These are phyloP conservation scores for Liasis olivaceus DNA, from an alignment of 2,797 vertebrate species.

Conservation along the genomic window DNA sequence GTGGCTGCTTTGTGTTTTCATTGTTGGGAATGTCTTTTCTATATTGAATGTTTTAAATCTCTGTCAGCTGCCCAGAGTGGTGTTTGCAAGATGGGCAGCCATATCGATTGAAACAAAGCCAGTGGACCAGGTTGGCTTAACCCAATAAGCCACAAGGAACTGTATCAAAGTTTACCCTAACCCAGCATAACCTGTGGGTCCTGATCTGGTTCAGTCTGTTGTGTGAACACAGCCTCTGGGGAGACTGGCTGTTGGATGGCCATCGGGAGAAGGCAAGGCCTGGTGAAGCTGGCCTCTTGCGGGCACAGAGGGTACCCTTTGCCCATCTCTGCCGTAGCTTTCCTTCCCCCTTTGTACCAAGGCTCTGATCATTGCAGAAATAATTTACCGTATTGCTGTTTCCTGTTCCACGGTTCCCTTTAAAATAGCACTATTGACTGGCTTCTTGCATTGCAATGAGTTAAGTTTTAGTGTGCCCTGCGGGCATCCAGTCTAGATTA, in stretches of 20 bases:
- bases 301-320: neutral
- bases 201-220: neutral
- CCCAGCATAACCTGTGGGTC: neutral
- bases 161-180: neutral
- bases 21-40: neutral
- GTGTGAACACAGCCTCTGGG: neutral
- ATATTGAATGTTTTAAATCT: neutral
- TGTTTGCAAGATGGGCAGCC: neutral
- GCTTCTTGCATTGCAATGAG: neutral
- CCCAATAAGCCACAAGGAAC: neutral
- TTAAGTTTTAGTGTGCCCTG: neutral
- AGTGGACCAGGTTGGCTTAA: neutral
- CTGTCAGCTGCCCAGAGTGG: neutral
- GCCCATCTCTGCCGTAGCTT: neutral
- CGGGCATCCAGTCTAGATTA: neutral
- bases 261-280: neutral
- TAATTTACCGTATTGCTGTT: neutral
- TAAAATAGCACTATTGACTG: neutral
- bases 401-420: neutral
- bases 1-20: neutral
- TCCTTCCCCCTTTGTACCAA: neutral
- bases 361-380: neutral
- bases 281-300: neutral
- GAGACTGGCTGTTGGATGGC: neutral
- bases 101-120: neutral